Percentiles rank a stretch among this genome's conserved stretches.
phyloP scores from a whole-genome alignment of 2,888 invertebrate genomes.

The Melinaea marsaeus region DNA sequence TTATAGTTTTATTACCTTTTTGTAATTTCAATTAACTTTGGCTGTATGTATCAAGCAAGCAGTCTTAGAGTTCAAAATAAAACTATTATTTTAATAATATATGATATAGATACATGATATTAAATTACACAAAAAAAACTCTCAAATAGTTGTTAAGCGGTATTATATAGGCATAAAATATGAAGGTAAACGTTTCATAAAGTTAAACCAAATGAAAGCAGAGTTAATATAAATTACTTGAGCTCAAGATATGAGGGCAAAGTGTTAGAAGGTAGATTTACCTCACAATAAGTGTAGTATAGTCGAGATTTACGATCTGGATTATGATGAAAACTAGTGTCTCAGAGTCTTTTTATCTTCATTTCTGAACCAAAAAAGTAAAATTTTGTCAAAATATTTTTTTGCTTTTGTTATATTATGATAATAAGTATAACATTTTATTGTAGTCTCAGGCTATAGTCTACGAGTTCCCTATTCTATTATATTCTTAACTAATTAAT shows the following conservation, averaged over 20 bases:
- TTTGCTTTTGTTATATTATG: no score
- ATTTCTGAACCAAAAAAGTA: no score
- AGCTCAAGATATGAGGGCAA: conserved; percentile 3
- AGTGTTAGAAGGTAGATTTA: neutral
- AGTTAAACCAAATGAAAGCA: neutral
- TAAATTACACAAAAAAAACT: no score
- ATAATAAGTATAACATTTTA: no score
- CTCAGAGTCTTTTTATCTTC: neutral
- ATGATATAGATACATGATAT: no score
- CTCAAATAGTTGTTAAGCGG: no score
- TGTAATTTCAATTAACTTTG: conserved; percentile 13
- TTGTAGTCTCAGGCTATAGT: no score
- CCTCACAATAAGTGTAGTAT: neutral
- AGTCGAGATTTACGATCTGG: neutral
- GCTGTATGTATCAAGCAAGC: neutral
- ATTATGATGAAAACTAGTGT: neutral
- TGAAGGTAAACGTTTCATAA: neutral
- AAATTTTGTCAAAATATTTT: no score
- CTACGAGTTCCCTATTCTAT: no score
- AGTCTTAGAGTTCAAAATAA: no score
- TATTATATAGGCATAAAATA: neutral
- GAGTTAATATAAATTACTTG: neutral
- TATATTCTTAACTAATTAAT: no score
- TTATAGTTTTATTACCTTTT: conserved; percentile 22
- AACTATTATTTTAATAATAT: no score